Percentiles rank a stretch among this genome's conserved stretches.
Evolutionary conservation across 2,797 vertebrate genomes (phyloP).

Genomic region (Luscinia luscinia): DNA sequence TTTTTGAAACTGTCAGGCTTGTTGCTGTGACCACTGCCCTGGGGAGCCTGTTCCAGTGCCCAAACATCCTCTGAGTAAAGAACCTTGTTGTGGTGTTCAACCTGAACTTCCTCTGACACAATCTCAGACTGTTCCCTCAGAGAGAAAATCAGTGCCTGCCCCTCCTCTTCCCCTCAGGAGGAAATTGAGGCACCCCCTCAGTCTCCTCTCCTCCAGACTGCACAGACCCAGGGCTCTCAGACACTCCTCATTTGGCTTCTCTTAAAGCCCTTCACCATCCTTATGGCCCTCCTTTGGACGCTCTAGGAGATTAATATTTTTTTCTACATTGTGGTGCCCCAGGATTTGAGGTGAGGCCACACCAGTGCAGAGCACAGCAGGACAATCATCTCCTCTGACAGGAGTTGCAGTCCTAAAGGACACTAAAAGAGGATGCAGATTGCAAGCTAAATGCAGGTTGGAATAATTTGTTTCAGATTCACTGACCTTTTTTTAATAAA

Average conservation of each 20-base stretch:
- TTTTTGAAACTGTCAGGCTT: background rate
- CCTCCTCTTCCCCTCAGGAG: rapidly evolving
- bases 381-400: background rate
- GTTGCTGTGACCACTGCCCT: background rate
- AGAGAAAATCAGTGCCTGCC: background rate
- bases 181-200: background rate
- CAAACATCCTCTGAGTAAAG: background rate
- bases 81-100: background rate
- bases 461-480: background rate
- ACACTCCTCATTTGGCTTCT: background rate
- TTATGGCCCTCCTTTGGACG: background rate
- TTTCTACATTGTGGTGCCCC: too few relatives aligned
- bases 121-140: background rate
- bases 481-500: background rate
- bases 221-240: too few relatives aligned
- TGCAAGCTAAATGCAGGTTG: background rate
- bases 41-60: background rate
- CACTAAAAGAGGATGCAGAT: background rate
- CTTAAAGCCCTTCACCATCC: background rate
- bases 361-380: background rate
- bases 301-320: background rate
- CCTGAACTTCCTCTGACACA: background rate
- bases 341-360: background rate
- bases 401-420: background rate
- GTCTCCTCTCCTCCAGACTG: background rate